Base-by-base conservation (phyloP, 2,888 invertebrate species). In the Neria commutata region DNA sequence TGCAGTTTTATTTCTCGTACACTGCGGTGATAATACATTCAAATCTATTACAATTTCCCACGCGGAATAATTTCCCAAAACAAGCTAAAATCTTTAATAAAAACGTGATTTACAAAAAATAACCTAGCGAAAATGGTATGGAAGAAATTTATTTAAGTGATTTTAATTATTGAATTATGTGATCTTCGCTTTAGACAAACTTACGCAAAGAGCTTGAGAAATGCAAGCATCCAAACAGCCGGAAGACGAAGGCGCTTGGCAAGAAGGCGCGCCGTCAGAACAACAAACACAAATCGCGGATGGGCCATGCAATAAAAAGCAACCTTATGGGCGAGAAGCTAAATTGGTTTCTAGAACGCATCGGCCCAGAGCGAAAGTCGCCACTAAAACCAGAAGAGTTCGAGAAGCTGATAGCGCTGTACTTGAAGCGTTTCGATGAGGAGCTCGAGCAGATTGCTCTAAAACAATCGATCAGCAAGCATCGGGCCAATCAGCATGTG, bases 221-320 rank as follows among this genome's bases (percentile, higher is more conserved):
- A 78, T 84, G 87, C 54, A 89, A 89, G 73, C 94, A 94, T 82
- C 94, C 94, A 1, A 92, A 93, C 78, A 94, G 94, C 71, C 86
- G 94, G 65, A 92, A 91, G 83, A 91, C 92, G 0, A 84, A 87
- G 63, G 88, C 89, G 8, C 79, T 93, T 19, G 85, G 87, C 2
- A 91, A 89, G 76, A 88, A 91, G 80, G 83, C 88, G 6, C 88
- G 88, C 65, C 90, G 78, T 0, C 76, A 78, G 54, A 81, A 81
- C 56, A 79, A 81, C 63, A 81, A 80, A 60, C 79, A 81, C 54
- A 80, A 79, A 64, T 53, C 55, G 11, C 76, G 79, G 1, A 53
- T 88, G 37, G 85, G 86, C 0, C 87, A 88, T 65, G 86, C 87
- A 14, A 86, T 91, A 45, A 91, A 91, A 79, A 87, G 89, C 64